Evolutionary conservation across 2,113 vertebrate genomes (phyloP), one percentile per base, ranked within the genome.

Genomic region (Mystacornis crossleyi): DNA sequence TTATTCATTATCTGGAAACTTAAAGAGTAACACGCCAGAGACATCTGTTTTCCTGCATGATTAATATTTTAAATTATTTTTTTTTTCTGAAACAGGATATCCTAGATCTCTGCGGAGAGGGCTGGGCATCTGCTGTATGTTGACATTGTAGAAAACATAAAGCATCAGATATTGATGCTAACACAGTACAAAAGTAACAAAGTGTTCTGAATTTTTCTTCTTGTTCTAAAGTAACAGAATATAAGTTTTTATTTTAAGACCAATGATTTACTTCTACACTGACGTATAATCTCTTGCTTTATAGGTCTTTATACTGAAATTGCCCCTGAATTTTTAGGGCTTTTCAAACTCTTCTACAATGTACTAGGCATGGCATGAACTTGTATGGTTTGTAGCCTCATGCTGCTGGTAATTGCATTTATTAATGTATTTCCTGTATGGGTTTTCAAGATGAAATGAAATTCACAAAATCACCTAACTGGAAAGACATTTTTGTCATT

Each of bases 41-140:
- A 77, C 58, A 66, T 94, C 48, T 86, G 42, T 81, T 94, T 93
- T 90, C 69, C 64, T 70, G 4, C 5, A 10, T 60, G 79, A 91
- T 80, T 85, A 70, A 77, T 93, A 82, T 86, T 96, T 90, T 77
- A 88, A 91, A 67, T 84, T 67, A 2, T 54, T 25, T 91, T 91
- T 74, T 74, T 51, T 61, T 54, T 23, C 58, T 58, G 58, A 93
- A 92, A 67, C 33, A 70, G 25, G 26, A 48, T 70, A 69, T 72
- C 66, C 70, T 19, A 86, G 54, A 81, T 81, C 67, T 91, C 81
- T 88, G 58, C 90, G 85, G 92, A 62, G 73, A 90, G 43, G 66
- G 31, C 15, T 88, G 75, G 92, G 67, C 90, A 88, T 93, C 88
- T 90, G 90, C 89, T 95, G 25, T 74, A 14, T 92, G 85, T 92